Percentiles rank a stretch among this genome's conserved stretches.
Evolutionary conservation across 1,140 invertebrate genomes (phyloP).

Genomic region (Patella vulgata): DNA sequence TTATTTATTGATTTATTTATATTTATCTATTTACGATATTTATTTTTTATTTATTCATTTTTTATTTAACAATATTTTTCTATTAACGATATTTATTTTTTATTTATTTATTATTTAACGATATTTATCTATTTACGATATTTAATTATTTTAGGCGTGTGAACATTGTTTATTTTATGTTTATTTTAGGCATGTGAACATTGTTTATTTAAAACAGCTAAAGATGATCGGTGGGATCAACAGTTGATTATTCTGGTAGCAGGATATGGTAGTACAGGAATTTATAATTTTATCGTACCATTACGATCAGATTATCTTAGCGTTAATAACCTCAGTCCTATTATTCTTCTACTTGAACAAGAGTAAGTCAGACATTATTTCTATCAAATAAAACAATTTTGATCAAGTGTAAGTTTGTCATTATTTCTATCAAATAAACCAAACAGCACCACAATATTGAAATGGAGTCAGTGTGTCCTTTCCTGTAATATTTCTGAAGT

Average conservation of each 20-base stretch:
- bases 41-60: no score
- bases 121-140: not conserved
- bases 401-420: no score
- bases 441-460: no score
- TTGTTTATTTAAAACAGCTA: constrained; percentile 90
- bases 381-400: no score
- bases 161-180: not conserved
- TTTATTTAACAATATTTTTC: no score
- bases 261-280: constrained; percentile 94
- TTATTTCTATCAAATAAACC: no score
- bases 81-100: no score
- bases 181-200: constrained; percentile 86
- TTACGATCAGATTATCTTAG: constrained; percentile 94
- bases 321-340: constrained; percentile 93
- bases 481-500: no score
- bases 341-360: constrained; percentile 91
- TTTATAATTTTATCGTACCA: constrained; percentile 98
- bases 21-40: no score
- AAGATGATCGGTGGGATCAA: constrained; percentile 97
- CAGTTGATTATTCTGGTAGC: constrained; percentile 96
- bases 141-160: not conserved
- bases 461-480: no score
- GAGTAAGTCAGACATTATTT: no score
- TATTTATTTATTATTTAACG: not conserved
- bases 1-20: no score